phyloP scores from a whole-genome alignment of 1,140 invertebrate genomes.

The Asbolus verrucosus region DNA sequence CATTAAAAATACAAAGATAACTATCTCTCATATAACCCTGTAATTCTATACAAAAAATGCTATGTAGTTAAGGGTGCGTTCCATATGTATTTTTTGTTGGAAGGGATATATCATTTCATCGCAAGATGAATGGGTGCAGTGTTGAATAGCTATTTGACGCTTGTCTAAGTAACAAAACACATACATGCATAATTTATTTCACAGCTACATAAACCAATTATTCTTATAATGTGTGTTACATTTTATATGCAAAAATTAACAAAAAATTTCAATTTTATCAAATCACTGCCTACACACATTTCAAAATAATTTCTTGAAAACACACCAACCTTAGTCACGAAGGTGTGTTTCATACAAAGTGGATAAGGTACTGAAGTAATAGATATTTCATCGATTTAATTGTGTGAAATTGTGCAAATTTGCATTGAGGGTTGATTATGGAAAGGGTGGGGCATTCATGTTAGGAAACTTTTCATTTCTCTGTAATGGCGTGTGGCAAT shows the following conservation, averaged over 20 bases:
- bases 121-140: background rate
- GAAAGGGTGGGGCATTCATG: conserved; percentile 1
- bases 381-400: conserved; percentile 16
- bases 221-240: no score
- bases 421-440: conserved; percentile 23
- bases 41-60: conserved; percentile 30
- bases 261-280: conserved; percentile 1
- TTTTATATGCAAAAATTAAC: no score
- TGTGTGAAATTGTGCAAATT: conserved; percentile 9
- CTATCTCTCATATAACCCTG: conserved; percentile 27
- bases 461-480: background rate
- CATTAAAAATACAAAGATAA: conserved; percentile 36
- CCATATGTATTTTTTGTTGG: conserved; percentile 2
- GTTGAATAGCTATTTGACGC: background rate
- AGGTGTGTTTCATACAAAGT: background rate
- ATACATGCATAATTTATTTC: conserved; percentile 3
- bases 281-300: background rate
- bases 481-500: background rate
- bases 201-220: no score
- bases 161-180: background rate
- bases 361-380: conserved; percentile 10
- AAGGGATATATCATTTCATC: conserved; percentile 5
- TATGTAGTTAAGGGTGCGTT: conserved; percentile 10
- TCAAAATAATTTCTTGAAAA: conserved; percentile 22
- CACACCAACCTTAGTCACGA: conserved; percentile 6